Evolutionary conservation across 2,888 invertebrate genomes (phyloP).

Genomic region (Allacma fusca): DNA sequence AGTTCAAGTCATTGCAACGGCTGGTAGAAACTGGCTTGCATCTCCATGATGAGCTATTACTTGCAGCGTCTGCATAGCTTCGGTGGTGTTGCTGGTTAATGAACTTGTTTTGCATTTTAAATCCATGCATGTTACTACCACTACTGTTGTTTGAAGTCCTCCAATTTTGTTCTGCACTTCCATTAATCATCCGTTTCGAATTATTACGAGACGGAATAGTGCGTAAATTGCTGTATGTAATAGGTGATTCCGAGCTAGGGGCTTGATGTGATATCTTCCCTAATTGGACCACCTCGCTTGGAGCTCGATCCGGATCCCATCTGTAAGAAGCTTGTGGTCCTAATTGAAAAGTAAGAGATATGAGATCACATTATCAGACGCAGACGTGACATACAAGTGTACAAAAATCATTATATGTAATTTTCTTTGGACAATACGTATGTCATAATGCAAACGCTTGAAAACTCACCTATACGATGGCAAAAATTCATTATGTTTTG

Average conservation of each 20-base stretch:
- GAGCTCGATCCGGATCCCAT: not conserved
- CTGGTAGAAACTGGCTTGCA: not conserved
- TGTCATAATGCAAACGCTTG: too few species aligned
- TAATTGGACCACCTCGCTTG: not conserved
- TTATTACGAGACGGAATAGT: not conserved
- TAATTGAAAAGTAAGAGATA: not conserved
- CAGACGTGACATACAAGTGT: too few species aligned
- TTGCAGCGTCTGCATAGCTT: not conserved
- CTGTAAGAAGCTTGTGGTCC: not conserved
- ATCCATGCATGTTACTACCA: not conserved
- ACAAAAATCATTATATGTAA: too few species aligned
- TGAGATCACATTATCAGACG: too few species aligned
- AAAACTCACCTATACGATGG: slow-evolving; percentile 23
- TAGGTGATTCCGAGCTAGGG: not conserved
- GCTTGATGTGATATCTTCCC: not conserved
- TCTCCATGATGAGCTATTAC: not conserved
- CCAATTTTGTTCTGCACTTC: not conserved
- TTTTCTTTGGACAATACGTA: too few species aligned
- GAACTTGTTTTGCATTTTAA: not conserved
- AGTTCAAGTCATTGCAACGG: not conserved
- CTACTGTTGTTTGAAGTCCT: not conserved
- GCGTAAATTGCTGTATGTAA: not conserved
- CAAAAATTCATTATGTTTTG: slow-evolving; percentile 6
- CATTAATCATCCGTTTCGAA: not conserved
- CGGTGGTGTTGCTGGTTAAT: not conserved